Percentiles rank a stretch among this genome's conserved stretches.
phyloP scores from a whole-genome alignment of 2,797 vertebrate genomes.

The Macrochelys suwanniensis region DNA sequence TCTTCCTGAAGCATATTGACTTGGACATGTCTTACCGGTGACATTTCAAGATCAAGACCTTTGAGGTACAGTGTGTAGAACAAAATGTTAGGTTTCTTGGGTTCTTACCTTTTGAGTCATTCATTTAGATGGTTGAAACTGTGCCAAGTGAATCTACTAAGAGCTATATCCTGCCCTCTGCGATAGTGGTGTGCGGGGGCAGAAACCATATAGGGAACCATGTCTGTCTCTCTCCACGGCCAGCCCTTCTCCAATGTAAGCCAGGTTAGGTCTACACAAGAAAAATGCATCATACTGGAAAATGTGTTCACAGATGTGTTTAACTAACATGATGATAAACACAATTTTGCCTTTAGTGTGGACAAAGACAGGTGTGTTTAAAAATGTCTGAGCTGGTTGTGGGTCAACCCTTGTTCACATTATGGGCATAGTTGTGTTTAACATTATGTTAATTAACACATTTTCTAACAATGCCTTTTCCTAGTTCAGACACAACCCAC shows the following conservation, averaged over 20 bases:
- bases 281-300: background rate
- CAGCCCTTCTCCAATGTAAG: background rate
- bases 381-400: background rate
- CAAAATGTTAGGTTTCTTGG: constrained; percentile 21
- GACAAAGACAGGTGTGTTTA: background rate
- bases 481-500: background rate
- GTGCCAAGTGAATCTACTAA: background rate
- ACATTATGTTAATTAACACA: background rate
- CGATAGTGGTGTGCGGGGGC: background rate
- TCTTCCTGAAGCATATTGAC: constrained; percentile 58
- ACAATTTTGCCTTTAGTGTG: background rate
- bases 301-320: background rate
- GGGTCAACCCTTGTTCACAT: background rate
- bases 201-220: constrained; percentile 18
- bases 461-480: background rate
- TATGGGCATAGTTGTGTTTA: background rate
- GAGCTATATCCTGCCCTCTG: background rate
- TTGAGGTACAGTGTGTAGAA: constrained; percentile 25
- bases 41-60: constrained; percentile 71
- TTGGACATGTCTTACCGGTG: constrained; percentile 59
- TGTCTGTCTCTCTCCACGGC: background rate
- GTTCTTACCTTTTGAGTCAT: constrained; percentile 21
- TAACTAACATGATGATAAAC: background rate
- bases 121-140: constrained; percentile 34
- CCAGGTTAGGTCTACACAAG: background rate